Evolutionary conservation across 2,888 invertebrate species (phyloP), one percentile per base, ranked within the genome.

Genomic region (Tethea ocularis): DNA sequence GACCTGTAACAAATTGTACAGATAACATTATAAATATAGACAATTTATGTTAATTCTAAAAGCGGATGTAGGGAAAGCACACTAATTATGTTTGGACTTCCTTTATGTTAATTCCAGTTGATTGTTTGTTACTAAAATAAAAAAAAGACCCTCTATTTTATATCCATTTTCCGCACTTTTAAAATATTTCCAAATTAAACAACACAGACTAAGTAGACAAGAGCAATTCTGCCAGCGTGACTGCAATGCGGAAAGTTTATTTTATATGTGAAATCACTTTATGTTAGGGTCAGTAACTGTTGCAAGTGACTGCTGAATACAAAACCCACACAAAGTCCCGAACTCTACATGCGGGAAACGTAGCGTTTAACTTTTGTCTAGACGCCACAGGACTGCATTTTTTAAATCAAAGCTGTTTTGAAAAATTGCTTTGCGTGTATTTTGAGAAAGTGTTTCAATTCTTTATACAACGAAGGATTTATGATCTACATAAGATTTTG

Each of bases 1-100:
- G 96, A 95, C 66, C 97, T 97, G 78, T 3, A 76, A 74, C 51
- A 61, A 68, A 56, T 13, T 22, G 10, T 56, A 36, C 7, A 23
- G 46, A 2, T 46, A n/a, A 20, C 2, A 46, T 10, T 20, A 6
- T 10, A n/a, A 41, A 11, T 46, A 13, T 13, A 33, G 33, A 33
- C 13, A 33, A 33, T 33, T 33, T 0, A 33, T 3, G 13, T 33
- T 33, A 13, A 33, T 13, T 7, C 33, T 13, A 33, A 7, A 33
- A 33, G 13, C 33, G 33, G 33, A 33, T 33, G 33, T 33, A 33
- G 33, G 33, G 33, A 33, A 13, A 13, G 33, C 11, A 33, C 33
- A 33, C 13, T 33, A 2, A 33, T 33, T 33, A 33, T 33, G 33
- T 13, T 11, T 33, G 13, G 11, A 33, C 7, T 33, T 33, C 13